Conservation (phyloP, 2,888 invertebrate genomes). For the Chironomus riparius region DNA sequence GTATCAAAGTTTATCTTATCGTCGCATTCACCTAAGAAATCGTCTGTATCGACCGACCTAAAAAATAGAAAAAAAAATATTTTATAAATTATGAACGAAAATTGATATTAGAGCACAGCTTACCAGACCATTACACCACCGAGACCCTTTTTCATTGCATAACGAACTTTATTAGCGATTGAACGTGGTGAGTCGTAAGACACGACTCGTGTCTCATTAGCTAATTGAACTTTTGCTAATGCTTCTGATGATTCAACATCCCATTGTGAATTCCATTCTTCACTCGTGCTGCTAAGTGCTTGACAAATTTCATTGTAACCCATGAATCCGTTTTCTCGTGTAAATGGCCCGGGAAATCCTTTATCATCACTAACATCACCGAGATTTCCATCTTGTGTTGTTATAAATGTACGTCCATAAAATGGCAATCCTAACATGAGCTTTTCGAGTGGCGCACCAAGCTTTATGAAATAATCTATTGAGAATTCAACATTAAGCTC, state of each 20-base stretch:
- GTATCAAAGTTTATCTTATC: constrained; percentile 36
- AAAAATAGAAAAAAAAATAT: not conserved
- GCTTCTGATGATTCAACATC: constrained; percentile 48
- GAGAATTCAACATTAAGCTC: constrained; percentile 65
- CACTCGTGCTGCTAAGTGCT: constrained; percentile 47
- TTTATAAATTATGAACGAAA: not conserved
- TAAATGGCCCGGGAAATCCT: constrained; percentile 71
- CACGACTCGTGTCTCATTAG: constrained; percentile 54
- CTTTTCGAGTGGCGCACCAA: constrained; percentile 67
- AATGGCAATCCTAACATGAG: constrained; percentile 73
- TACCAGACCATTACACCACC: constrained; percentile 79
- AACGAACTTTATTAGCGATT: constrained; percentile 62
- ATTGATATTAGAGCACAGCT: not conserved
- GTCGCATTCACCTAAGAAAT: constrained; percentile 59
- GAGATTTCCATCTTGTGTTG: constrained; percentile 38
- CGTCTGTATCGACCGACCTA: constrained; percentile 65
- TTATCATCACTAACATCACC: constrained; percentile 45
- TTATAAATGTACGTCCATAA: constrained; percentile 69
- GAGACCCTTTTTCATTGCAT: constrained; percentile 54
- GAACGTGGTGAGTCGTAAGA: constrained; percentile 68
- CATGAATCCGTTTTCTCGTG: constrained; percentile 70
- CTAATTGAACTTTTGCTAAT: constrained; percentile 48
- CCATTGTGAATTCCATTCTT: constrained; percentile 61
- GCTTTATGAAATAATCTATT: constrained; percentile 60
- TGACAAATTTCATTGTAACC: constrained; percentile 80